Conservation (phyloP, 1,140 invertebrate species). For the Lucilia sericata region DNA sequence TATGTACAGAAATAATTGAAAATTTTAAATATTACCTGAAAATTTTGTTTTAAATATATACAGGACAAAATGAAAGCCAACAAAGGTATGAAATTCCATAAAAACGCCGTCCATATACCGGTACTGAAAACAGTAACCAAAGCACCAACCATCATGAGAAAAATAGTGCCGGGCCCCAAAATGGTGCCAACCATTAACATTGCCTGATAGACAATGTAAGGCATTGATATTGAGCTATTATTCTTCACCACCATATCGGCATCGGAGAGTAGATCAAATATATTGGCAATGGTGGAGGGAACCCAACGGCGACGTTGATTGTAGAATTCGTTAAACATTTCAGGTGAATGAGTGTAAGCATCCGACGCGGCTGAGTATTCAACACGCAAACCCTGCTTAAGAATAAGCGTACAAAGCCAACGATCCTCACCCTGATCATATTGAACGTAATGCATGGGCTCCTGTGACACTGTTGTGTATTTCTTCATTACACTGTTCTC, state of each 20-base stretch:
- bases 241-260: slow-evolving; percentile 80
- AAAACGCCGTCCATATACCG: slow-evolving; percentile 82
- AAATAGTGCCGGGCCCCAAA: slow-evolving; percentile 78
- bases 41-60: slow-evolving; percentile 78
- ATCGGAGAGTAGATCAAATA: slow-evolving; percentile 83
- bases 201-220: slow-evolving; percentile 87
- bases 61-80: slow-evolving; percentile 81
- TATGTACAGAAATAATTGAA: too few relatives aligned
- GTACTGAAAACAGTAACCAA: slow-evolving; percentile 85
- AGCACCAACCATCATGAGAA: slow-evolving; percentile 91
- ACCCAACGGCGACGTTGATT: slow-evolving; percentile 90
- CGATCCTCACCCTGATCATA: slow-evolving; percentile 93
- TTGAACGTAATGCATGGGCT: slow-evolving; percentile 89
- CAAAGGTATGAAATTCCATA: slow-evolving; percentile 83
- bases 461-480: slow-evolving; percentile 84
- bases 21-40: slow-evolving; percentile 71
- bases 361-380: slow-evolving; percentile 94
- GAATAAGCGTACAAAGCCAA: slow-evolving; percentile 87
- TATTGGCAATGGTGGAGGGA: slow-evolving; percentile 90
- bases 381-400: slow-evolving; percentile 88
- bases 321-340: slow-evolving; percentile 90
- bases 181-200: slow-evolving; percentile 70
- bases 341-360: slow-evolving; percentile 90
- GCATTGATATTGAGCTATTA: slow-evolving; percentile 87
- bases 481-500: slow-evolving; percentile 90